Evolutionary conservation across 2,888 invertebrate species (phyloP).

Genomic region (Stenodema calcarata): DNA sequence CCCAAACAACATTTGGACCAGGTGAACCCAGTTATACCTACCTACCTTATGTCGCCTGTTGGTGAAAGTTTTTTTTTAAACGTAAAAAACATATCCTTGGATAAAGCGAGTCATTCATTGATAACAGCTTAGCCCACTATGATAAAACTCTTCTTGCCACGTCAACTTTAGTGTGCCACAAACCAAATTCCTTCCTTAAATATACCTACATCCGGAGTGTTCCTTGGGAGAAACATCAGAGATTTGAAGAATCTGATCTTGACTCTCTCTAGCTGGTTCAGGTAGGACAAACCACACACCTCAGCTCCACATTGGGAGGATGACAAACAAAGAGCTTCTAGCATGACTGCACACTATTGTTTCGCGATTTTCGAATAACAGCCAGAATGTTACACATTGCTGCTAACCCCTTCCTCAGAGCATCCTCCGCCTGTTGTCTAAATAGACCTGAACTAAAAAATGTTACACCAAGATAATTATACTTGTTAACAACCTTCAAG

Average conservation of each 20-base stretch:
- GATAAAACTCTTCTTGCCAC: too few relatives aligned
- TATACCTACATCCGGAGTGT: too few relatives aligned
- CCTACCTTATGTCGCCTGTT: neutral
- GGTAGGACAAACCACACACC: neutral
- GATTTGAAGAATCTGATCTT: too few relatives aligned
- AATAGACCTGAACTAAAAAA: conserved; percentile 6
- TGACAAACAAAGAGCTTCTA: neutral
- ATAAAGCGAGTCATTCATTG: neutral
- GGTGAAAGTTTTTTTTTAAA: neutral
- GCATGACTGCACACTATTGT: neutral
- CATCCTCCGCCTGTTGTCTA: neutral
- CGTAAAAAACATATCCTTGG: neutral
- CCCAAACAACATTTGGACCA: neutral
- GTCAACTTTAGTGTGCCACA: too few relatives aligned
- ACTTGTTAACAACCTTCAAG: neutral
- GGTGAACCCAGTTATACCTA: neutral
- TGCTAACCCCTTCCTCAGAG: neutral
- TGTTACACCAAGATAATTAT: neutral
- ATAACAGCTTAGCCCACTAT: too few relatives aligned
- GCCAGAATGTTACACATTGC: neutral
- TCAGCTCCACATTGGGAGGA: neutral
- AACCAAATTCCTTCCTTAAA: too few relatives aligned
- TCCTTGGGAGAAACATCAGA: too few relatives aligned
- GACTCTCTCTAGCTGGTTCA: neutral
- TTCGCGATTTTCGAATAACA: neutral